A percentile compares a stretch with the other conserved stretches of the same genome.
Conservation (phyloP, 2,888 invertebrate species). For the Phortica magna region DNA sequence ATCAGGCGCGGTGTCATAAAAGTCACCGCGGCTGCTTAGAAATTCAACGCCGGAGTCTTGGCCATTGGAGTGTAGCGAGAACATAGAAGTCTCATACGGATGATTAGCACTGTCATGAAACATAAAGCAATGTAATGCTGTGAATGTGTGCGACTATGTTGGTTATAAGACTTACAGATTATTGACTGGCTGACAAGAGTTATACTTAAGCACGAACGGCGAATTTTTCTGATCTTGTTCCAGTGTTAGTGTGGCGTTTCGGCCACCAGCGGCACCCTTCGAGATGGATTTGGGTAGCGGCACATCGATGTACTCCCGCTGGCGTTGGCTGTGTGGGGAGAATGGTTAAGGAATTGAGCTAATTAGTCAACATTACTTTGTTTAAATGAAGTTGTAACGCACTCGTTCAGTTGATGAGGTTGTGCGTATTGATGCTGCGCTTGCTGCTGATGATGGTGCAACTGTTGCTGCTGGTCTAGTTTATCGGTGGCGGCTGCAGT, state of each 20-base stretch:
- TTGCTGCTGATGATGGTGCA: constrained; percentile 66
- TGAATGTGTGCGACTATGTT: background rate
- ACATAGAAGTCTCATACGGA: constrained; percentile 85
- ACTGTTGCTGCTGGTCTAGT: constrained; percentile 66
- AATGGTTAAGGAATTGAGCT: constrained; percentile 21
- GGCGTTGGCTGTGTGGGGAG: constrained; percentile 66
- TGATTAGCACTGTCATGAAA: constrained; percentile 65
- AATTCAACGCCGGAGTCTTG: constrained; percentile 88
- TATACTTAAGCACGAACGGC: constrained; percentile 75
- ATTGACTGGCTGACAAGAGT: constrained; percentile 73
- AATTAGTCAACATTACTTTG: constrained; percentile 1
- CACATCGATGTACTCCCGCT: constrained; percentile 78
- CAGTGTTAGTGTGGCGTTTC: constrained; percentile 35
- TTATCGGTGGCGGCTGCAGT: constrained; percentile 72
- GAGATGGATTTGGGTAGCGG: constrained; percentile 77
- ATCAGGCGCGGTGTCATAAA: constrained; percentile 75
- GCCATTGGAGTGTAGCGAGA: constrained; percentile 89
- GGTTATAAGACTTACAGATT: constrained; percentile 66
- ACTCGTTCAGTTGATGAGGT: constrained; percentile 64
- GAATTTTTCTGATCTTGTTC: constrained; percentile 54
- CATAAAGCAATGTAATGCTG: constrained; percentile 47
- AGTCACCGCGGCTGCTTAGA: constrained; percentile 72
- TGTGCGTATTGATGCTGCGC: constrained; percentile 58
- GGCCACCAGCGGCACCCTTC: constrained; percentile 61
- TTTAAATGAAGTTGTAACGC: constrained; percentile 39